phyloP scores from a whole-genome alignment of 2,888 invertebrate genomes.

The Orchesellides sinensis region DNA sequence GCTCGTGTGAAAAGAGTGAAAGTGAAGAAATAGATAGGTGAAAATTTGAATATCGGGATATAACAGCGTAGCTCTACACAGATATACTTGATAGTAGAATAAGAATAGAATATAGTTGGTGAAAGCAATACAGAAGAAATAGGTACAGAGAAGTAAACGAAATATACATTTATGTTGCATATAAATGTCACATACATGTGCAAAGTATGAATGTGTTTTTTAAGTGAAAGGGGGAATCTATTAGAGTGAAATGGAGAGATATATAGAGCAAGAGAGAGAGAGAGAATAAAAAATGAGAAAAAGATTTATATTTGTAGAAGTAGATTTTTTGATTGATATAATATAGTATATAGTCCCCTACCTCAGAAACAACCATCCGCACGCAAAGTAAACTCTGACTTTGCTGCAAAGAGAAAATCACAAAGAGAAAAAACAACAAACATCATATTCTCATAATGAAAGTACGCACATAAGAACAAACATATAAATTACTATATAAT shows the following conservation, averaged over 20 bases:
- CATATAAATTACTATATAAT: not conserved
- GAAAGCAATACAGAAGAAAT: not conserved
- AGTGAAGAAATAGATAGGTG: not conserved
- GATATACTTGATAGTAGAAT: not conserved
- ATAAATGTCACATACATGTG: not conserved
- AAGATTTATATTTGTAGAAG: not conserved
- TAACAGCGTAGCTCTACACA: too few relatives aligned
- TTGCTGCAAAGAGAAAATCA: constrained; percentile 82
- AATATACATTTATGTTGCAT: not conserved
- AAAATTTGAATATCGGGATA: too few relatives aligned
- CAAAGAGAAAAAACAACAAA: constrained; percentile 72
- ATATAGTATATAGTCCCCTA: constrained; percentile 78
- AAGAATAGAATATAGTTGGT: not conserved
- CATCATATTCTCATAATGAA: constrained; percentile 43
- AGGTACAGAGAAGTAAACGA: not conserved
- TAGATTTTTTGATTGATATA: constrained; percentile 4
- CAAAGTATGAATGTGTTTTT: too few relatives aligned
- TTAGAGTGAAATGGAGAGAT: too few relatives aligned
- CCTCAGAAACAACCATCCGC: constrained; percentile 91
- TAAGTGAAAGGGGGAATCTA: too few relatives aligned
- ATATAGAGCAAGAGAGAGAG: not conserved
- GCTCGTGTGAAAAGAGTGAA: constrained; percentile 24
- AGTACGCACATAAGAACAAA: constrained; percentile 12
- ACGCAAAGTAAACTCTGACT: constrained; percentile 90
- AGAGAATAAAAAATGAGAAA: not conserved